Evolutionary conservation across 2,797 vertebrate genomes (phyloP).

Genomic region (Sebastes itinus): DNA sequence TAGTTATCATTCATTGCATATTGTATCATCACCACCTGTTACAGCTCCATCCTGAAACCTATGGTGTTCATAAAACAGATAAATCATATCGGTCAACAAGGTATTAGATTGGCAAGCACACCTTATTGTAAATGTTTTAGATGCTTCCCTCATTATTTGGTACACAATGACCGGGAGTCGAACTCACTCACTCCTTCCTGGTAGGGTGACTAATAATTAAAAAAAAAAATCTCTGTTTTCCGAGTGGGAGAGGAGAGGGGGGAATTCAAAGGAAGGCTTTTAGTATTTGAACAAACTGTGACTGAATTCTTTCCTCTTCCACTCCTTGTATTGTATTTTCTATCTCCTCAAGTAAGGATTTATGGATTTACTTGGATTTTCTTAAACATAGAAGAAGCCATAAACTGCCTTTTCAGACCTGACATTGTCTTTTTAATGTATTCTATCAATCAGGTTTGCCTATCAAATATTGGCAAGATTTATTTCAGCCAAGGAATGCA

Average conservation of each 20-base stretch:
- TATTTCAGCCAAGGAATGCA: constrained; percentile 21
- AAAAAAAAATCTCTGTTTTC: constrained; percentile 23
- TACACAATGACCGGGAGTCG: neutral
- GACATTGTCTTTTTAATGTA: neutral
- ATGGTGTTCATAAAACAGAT: neutral
- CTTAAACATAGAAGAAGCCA: neutral
- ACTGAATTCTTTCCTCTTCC: constrained; percentile 21
- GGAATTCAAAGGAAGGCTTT: constrained; percentile 9
- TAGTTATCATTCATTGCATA: no score
- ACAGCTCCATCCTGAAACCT: neutral
- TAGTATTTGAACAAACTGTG: constrained; percentile 27
- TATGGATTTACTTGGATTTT: neutral
- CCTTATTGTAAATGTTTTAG: neutral
- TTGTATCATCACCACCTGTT: neutral
- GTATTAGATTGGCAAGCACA: neutral
- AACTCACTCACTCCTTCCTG: constrained; percentile 20
- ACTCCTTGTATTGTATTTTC: neutral
- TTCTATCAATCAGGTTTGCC: neutral
- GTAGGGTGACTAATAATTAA: constrained; percentile 32
- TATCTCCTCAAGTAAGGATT: neutral
- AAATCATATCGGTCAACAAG: neutral
- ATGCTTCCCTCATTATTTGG: neutral
- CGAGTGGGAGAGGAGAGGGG: neutral
- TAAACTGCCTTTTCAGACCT: neutral
- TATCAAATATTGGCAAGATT: neutral